Conservation (phyloP, 2,888 invertebrate species). For the Coleophora flavipennella region DNA sequence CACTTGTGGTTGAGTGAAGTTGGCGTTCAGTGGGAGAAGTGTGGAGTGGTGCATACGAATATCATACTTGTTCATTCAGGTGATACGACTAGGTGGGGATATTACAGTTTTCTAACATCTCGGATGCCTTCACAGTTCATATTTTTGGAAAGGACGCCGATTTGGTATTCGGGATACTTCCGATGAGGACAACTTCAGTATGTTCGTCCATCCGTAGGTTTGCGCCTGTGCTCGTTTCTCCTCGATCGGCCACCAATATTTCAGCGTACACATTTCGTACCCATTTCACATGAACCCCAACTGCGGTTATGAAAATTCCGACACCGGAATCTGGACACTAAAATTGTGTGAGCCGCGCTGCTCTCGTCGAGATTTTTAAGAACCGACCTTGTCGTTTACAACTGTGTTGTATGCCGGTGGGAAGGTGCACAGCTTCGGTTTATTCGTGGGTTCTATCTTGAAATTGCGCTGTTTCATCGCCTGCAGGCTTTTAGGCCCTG, state of each 20-base stretch:
- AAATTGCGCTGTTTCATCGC: slow-evolving; percentile 69
- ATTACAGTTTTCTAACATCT: no score
- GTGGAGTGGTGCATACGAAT: no score
- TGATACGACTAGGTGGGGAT: no score
- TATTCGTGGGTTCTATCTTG: slow-evolving; percentile 66
- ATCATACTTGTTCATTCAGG: no score
- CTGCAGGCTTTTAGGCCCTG: slow-evolving; percentile 63
- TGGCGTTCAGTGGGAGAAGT: no score
- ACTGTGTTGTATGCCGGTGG: slow-evolving; percentile 65
- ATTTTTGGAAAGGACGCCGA: no score
- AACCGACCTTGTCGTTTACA: slow-evolving; percentile 67
- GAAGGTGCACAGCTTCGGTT: slow-evolving; percentile 66
- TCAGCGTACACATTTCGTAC: slow-evolving; percentile 52
- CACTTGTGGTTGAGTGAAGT: no score
- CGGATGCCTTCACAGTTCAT: no score
- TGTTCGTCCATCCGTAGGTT: no score
- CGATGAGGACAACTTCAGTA: no score
- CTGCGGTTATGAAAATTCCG: slow-evolving; percentile 68
- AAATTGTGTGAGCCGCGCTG: slow-evolving; percentile 65
- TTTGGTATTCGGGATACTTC: no score
- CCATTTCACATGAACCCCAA: slow-evolving; percentile 53
- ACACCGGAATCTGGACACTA: slow-evolving; percentile 60
- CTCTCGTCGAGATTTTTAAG: slow-evolving; percentile 63
- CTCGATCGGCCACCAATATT: slow-evolving; percentile 31
- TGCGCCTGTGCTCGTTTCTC: no score